Evolutionary conservation across 2,113 vertebrate species (phyloP).

Genomic region (Puntigrus tetrazona): DNA sequence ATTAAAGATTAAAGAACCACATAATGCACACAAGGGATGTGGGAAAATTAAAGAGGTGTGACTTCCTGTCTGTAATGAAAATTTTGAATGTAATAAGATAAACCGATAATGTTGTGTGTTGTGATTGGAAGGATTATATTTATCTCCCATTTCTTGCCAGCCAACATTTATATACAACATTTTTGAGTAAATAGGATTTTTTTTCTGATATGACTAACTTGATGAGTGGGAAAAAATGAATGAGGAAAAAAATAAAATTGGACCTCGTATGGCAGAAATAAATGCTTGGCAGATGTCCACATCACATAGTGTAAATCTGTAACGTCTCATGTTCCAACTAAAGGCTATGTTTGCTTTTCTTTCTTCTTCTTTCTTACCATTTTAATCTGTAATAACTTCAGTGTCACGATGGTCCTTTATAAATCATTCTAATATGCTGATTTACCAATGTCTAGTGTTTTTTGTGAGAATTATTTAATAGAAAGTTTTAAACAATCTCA

Average conservation of each 20-base stretch:
- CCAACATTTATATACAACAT: neutral
- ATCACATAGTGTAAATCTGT: neutral
- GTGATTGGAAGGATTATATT: neutral
- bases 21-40: neutral
- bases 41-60: neutral
- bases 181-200: neutral
- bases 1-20: no score
- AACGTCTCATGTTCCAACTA: neutral
- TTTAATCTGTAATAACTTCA: no score
- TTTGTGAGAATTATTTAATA: no score
- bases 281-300: conserved; percentile 6
- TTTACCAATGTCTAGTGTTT: no score
- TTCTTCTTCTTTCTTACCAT: no score
- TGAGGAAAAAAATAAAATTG: neutral
- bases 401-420: no score
- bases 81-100: neutral
- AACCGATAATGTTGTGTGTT: neutral
- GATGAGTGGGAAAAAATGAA: neutral
- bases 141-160: neutral
- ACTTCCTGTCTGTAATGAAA: neutral
- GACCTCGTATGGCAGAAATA: neutral
- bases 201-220: neutral
- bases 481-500: neutral
- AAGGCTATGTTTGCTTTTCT: neutral
- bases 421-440: no score